Conservation (phyloP, 1,140 invertebrate genomes). For the Asbolus verrucosus region DNA sequence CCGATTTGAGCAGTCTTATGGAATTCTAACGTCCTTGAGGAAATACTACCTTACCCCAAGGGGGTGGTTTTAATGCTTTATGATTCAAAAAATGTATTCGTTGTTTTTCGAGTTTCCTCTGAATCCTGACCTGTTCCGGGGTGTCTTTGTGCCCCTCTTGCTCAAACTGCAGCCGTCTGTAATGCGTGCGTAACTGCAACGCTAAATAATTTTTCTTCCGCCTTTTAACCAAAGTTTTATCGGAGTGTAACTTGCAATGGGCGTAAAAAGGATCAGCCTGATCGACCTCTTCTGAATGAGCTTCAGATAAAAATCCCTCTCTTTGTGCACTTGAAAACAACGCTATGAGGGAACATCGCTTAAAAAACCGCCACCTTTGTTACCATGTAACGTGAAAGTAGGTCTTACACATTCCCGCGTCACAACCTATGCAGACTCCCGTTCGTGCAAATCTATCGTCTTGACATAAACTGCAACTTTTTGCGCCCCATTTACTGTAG, state of each 20-base stretch:
- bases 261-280: slow-evolving; percentile 98
- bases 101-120: slow-evolving; percentile 82
- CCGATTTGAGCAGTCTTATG: too few species aligned
- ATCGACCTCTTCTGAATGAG: slow-evolving; percentile 92
- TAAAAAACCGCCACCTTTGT: too few species aligned
- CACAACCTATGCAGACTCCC: slow-evolving; percentile 96
- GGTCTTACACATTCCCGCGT: slow-evolving; percentile 97
- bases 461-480: slow-evolving; percentile 87
- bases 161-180: slow-evolving; percentile 71
- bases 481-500: slow-evolving; percentile 94
- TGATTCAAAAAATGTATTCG: slow-evolving; percentile 79
- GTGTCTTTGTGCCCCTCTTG: slow-evolving; percentile 69
- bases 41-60: slow-evolving; percentile 90
- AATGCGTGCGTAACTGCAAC: slow-evolving; percentile 83
- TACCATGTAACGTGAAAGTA: slow-evolving; percentile 98
- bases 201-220: slow-evolving; percentile 91
- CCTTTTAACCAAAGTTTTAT: slow-evolving; percentile 82
- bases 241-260: slow-evolving; percentile 93
- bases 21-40: too few species aligned
- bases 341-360: not conserved
- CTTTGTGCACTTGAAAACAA: slow-evolving; percentile 84
- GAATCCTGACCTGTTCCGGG: slow-evolving; percentile 79
- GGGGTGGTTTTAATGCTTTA: slow-evolving; percentile 80
- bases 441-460: slow-evolving; percentile 88
- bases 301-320: slow-evolving; percentile 92